Evolutionary conservation across 2,113 vertebrate species (phyloP).

Genomic region (Silurus glanis): DNA sequence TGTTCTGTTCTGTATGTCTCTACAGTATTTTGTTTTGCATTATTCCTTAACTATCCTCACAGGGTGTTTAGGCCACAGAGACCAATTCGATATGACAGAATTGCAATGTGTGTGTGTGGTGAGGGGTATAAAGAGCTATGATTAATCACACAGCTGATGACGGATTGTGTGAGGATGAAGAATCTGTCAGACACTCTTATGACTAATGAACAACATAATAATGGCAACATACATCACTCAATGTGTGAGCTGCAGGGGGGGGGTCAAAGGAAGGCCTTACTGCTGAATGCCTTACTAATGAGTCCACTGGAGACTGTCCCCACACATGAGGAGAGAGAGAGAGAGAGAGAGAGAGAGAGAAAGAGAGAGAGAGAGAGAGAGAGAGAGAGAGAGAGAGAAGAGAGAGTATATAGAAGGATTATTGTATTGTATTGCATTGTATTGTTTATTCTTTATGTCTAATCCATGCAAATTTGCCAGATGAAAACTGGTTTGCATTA

Average conservation of each 20-base stretch:
- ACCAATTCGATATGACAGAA: not conserved
- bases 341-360: conserved; percentile 67
- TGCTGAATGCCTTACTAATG: conserved; percentile 70
- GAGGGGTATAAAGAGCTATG: conserved; percentile 64
- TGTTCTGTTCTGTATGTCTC: not conserved
- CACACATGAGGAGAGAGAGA: conserved; percentile 64
- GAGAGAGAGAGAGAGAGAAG: conserved; percentile 66
- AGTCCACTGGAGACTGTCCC: conserved; percentile 72
- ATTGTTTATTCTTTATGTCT: conserved; percentile 75
- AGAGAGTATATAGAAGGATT: conserved; percentile 71
- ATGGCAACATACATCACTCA: conserved; percentile 38
- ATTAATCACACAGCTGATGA: conserved; percentile 68
- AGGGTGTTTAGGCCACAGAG: not conserved
- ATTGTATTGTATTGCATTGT: conserved; percentile 62
- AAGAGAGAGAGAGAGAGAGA: conserved; percentile 58
- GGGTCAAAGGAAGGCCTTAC: conserved; percentile 58
- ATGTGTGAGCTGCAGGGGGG: not conserved
- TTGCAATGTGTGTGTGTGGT: not conserved
- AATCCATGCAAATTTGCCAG: conserved; percentile 52
- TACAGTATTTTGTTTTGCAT: not conserved
- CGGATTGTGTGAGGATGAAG: conserved; percentile 38
- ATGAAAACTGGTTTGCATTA: not conserved
- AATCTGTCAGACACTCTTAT: conserved; percentile 43
- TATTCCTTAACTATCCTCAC: not conserved
- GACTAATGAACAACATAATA: conserved; percentile 44